Percentiles rank a stretch among this genome's conserved stretches.
Conservation (phyloP, 2,797 vertebrate species). For the Antennarius maculatus region DNA sequence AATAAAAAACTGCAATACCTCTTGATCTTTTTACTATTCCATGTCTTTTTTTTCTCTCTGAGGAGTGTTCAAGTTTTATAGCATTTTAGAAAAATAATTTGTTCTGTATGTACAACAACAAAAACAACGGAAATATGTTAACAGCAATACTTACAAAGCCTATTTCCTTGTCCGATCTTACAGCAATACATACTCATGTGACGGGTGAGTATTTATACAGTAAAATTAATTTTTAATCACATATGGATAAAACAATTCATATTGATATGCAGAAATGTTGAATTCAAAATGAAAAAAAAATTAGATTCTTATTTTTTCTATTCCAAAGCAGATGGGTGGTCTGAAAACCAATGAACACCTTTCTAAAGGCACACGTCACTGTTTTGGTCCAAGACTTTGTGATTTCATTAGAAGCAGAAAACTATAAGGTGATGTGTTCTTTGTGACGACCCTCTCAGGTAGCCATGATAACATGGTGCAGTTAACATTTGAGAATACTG, state of each 20-base stretch:
- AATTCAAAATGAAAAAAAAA: constrained; percentile 7
- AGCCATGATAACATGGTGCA: constrained; percentile 24
- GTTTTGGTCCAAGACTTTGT: constrained; percentile 26
- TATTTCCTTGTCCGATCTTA: constrained; percentile 18
- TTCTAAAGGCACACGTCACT: constrained; percentile 68
- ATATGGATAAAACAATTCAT: constrained; percentile 34
- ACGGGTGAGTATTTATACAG: constrained; percentile 9
- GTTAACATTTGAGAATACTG: constrained; percentile 14
- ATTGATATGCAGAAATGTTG: constrained; percentile 3
- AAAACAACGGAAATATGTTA: constrained; percentile 52
- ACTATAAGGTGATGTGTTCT: constrained; percentile 19
- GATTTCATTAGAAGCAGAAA: constrained; percentile 18
- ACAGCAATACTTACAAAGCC: constrained; percentile 58
- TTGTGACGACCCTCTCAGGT: background rate
- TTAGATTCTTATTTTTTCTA: constrained; percentile 25
- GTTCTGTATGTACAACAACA: constrained; percentile 80
- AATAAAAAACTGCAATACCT: constrained; percentile 53
- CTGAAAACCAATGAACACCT: constrained; percentile 38
- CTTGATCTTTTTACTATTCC: constrained; percentile 43
- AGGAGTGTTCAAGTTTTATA: constrained; percentile 72
- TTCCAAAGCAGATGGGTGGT: constrained; percentile 7
- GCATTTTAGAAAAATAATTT: constrained; percentile 83
- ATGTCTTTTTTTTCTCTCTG: constrained; percentile 28
- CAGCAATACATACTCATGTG: constrained; percentile 1
- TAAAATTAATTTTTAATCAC: constrained; percentile 19